A percentile compares a stretch with the other conserved stretches of the same genome.
phyloP scores from a whole-genome alignment of 2,113 vertebrate genomes.

The Aptenodytes forsteri region DNA sequence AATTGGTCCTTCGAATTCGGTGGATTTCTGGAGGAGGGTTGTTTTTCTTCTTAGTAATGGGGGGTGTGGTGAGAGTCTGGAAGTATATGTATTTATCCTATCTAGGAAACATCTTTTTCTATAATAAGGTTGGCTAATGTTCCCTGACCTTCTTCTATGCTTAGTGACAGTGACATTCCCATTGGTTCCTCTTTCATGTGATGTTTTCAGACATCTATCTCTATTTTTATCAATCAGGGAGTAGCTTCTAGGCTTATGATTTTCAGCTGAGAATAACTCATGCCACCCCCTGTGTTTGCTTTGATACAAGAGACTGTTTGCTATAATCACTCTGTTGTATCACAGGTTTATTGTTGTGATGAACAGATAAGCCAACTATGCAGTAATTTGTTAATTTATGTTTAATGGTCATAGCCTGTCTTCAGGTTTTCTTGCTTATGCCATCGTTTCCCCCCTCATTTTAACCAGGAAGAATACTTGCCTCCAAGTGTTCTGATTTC shows the following conservation, averaged over 20 bases:
- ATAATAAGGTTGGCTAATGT: neutral
- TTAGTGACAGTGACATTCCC: neutral
- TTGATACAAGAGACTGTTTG: neutral
- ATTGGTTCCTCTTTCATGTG: conserved; percentile 36
- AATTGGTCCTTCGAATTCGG: neutral
- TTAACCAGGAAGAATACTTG: neutral
- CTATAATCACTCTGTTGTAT: neutral
- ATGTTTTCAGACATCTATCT: conserved; percentile 42
- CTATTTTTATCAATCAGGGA: conserved; percentile 29
- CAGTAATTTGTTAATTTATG: neutral
- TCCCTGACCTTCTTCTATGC: neutral
- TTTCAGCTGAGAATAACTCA: conserved; percentile 48
- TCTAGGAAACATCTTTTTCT: neutral
- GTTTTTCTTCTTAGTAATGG: neutral
- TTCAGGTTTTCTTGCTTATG: neutral
- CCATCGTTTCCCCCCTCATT: neutral
- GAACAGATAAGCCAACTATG: neutral
- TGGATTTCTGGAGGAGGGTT: neutral
- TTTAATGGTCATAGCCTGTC: neutral
- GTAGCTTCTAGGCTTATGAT: conserved; percentile 43
- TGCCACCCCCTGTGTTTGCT: neutral
- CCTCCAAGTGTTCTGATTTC: neutral
- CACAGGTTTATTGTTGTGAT: neutral
- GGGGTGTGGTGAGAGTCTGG: neutral
- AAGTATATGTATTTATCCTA: neutral